Evolutionary conservation across 2,888 invertebrate species (phyloP).

Genomic region (Epirrhoe alternata): DNA sequence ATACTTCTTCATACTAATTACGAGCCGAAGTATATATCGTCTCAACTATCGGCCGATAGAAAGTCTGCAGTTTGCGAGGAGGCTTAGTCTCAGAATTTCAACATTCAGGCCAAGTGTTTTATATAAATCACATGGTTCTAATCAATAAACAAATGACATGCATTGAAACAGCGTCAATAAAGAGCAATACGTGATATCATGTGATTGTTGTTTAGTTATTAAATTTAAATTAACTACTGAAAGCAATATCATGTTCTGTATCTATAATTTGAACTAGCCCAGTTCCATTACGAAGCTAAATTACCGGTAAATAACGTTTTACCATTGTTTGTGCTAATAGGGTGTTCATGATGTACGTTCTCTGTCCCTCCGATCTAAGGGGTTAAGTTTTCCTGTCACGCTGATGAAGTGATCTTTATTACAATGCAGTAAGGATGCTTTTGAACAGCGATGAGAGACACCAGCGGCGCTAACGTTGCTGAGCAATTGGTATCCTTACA

Average conservation of each 20-base stretch:
- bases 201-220: constrained; percentile 33
- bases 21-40: too few relatives aligned
- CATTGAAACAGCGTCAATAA: constrained; percentile 8
- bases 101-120: background rate
- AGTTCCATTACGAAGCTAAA: constrained; percentile 24
- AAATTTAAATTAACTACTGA: constrained; percentile 39
- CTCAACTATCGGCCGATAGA: too few relatives aligned
- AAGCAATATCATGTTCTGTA: constrained; percentile 53
- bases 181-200: constrained; percentile 6
- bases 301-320: constrained; percentile 14
- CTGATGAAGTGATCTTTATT: too few relatives aligned
- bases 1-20: too few relatives aligned
- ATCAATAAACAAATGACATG: constrained; percentile 12
- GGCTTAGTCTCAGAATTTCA: too few relatives aligned
- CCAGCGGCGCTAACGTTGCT: too few relatives aligned
- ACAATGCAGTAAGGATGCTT: too few relatives aligned
- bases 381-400: background rate
- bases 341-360: background rate
- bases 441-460: too few relatives aligned
- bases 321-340: background rate
- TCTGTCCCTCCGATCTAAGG: background rate
- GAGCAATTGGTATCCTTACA: too few relatives aligned
- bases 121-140: background rate
- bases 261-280: constrained; percentile 37
- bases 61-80: too few relatives aligned